Conservation (phyloP, 2,113 vertebrate genomes). For the Genyomyrus donnyi region DNA sequence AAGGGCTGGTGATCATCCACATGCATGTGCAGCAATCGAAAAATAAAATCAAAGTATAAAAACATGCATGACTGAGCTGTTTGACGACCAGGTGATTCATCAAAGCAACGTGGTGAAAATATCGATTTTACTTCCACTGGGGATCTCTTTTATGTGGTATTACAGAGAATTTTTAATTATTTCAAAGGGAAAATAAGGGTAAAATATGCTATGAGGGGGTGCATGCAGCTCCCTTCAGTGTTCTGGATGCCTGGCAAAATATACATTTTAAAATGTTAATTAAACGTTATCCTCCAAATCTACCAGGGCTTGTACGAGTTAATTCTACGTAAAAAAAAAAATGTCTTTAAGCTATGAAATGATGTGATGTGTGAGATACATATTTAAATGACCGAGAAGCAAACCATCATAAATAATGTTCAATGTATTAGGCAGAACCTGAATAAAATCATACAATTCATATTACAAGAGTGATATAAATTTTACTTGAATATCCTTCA, state of each 20-base stretch:
- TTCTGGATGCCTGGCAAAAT: not conserved
- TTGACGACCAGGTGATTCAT: not conserved
- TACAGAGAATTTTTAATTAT: conserved; percentile 16
- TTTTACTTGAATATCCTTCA: not conserved
- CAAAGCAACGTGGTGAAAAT: conserved; percentile 16
- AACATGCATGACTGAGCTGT: not conserved
- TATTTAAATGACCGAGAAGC: not conserved
- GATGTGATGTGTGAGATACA: not conserved
- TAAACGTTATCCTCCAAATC: not conserved
- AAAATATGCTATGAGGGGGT: not conserved
- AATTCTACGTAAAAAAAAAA: not conserved
- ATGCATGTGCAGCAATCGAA: not conserved
- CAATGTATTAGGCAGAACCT: not conserved
- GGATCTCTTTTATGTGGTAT: conserved; percentile 7
- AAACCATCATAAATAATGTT: not conserved
- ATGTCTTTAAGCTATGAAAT: not conserved
- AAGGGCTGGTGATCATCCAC: not conserved
- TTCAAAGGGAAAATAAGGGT: not conserved
- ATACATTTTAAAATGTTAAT: not conserved
- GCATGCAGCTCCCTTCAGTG: not conserved
- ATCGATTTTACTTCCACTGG: not conserved
- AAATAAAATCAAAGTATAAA: not conserved
- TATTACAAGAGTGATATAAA: not conserved
- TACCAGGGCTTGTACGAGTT: not conserved
- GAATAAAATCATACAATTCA: not conserved